Evolutionary conservation across 2,113 vertebrate species (phyloP).

Genomic region (Corythaeola cristata): DNA sequence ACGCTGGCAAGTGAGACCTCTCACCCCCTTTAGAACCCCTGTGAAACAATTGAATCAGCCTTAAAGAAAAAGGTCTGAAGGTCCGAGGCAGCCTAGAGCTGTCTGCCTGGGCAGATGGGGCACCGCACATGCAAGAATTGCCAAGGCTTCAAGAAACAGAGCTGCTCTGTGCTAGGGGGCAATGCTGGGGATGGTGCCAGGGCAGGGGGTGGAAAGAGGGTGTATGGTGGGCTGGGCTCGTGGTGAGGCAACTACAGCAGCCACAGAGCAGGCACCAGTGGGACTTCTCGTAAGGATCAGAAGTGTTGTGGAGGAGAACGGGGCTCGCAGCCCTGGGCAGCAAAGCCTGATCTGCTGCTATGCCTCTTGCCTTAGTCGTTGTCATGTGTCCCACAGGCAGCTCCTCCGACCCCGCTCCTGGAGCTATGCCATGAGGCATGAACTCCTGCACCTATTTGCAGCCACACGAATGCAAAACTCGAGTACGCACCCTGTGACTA

Average conservation of each 20-base stretch:
- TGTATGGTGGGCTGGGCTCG: fast-evolving
- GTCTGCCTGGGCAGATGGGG: background rate
- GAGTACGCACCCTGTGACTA: background rate
- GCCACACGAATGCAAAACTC: constrained; percentile 36
- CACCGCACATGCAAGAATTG: background rate
- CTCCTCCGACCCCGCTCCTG: background rate
- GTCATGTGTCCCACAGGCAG: fast-evolving
- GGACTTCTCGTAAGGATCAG: background rate
- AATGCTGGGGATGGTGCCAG: background rate
- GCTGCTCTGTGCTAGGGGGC: background rate
- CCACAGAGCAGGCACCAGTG: fast-evolving
- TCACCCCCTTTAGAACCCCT: background rate
- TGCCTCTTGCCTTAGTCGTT: background rate
- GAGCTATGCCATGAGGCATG: background rate
- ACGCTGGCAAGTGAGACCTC: background rate
- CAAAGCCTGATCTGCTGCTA: background rate
- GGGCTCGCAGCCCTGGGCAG: background rate
- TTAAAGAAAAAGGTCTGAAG: background rate
- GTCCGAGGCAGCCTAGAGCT: background rate
- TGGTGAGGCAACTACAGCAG: background rate
- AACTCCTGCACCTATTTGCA: constrained; percentile 26
- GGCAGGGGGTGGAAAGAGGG: background rate
- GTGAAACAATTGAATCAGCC: background rate
- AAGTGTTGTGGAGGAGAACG: background rate
- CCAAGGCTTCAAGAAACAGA: background rate